Percentiles rank a stretch among this genome's conserved stretches.
Evolutionary conservation across 2,797 vertebrate genomes (phyloP).

Genomic region (Ctenosaura bakeri): DNA sequence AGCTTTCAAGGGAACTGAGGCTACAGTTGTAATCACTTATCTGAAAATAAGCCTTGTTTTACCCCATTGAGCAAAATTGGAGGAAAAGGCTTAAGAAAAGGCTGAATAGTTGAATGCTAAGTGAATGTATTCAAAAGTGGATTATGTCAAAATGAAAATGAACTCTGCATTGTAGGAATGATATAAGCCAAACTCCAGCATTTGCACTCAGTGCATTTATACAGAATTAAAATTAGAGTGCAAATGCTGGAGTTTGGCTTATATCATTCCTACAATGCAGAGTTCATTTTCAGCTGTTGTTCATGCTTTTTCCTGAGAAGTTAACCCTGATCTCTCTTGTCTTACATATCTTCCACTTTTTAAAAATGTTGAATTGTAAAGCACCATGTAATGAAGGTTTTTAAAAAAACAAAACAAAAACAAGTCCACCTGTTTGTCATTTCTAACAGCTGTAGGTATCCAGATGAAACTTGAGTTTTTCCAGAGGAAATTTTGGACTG

Average conservation of each 20-base stretch:
- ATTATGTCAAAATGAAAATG: constrained; percentile 15
- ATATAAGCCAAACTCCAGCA: not conserved
- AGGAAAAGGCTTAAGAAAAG: not conserved
- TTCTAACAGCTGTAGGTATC: constrained; percentile 94
- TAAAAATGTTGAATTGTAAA: constrained; percentile 48
- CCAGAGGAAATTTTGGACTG: constrained; percentile 98
- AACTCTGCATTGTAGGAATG: not conserved
- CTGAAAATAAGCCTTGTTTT: not conserved
- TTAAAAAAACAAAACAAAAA: constrained; percentile 16
- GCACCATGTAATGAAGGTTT: constrained; percentile 26
- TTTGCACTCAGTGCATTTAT: not conserved
- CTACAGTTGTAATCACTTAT: not conserved
- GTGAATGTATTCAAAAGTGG: not conserved
- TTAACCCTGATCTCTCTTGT: not conserved
- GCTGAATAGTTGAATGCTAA: not conserved
- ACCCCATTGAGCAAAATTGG: not conserved
- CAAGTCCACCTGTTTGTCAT: constrained; percentile 62
- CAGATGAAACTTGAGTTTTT: constrained; percentile 99
- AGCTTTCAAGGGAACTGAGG: not conserved
- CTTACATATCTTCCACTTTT: constrained; percentile 17
- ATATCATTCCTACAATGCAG: not conserved
- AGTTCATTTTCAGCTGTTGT: constrained; percentile 16
- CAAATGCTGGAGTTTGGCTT: not conserved
- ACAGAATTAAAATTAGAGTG: not conserved
- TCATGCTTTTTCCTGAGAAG: not conserved